Evolutionary conservation across 92 coral and sea anemone species (phyloP).

Genomic region (Pocillopora meandrina): DNA sequence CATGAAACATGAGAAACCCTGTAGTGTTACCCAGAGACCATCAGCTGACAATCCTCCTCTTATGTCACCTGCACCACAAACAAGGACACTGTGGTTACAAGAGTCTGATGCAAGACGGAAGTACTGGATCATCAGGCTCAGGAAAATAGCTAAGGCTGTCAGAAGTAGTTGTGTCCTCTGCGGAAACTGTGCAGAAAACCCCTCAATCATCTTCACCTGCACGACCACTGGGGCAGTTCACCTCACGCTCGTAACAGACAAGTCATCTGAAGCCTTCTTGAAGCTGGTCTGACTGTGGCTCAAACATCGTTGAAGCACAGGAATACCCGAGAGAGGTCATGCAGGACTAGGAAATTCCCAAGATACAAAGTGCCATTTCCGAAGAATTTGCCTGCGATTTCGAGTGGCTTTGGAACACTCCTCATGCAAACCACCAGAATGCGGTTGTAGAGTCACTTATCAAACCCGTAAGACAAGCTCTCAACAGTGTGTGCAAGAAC

Average conservation of each 20-base stretch:
- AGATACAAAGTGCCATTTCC: slow-evolving; percentile 11
- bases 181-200: slow-evolving; percentile 45
- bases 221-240: slow-evolving; percentile 45
- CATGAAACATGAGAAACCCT: slow-evolving; percentile 46
- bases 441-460: slow-evolving; percentile 32
- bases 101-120: slow-evolving; percentile 41
- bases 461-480: slow-evolving; percentile 40
- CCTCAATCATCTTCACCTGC: slow-evolving; percentile 20
- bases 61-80: slow-evolving; percentile 15
- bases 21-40: slow-evolving; percentile 43
- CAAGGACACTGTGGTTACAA: slow-evolving; percentile 51
- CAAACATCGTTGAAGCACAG: slow-evolving; percentile 9
- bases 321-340: background rate
- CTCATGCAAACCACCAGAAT: slow-evolving; percentile 35
- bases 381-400: slow-evolving; percentile 21
- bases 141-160: slow-evolving; percentile 43
- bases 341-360: slow-evolving; percentile 27
- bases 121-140: slow-evolving; percentile 38
- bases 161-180: slow-evolving; percentile 31
- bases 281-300: slow-evolving; percentile 58
- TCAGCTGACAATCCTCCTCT: slow-evolving; percentile 25
- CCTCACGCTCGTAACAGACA: slow-evolving; percentile 29
- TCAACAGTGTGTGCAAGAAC: slow-evolving; percentile 25
- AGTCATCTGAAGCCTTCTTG: slow-evolving; percentile 35
- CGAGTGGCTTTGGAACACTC: slow-evolving; percentile 30